Conservation (phyloP, 1,140 invertebrate genomes). For the Musca domestica region DNA sequence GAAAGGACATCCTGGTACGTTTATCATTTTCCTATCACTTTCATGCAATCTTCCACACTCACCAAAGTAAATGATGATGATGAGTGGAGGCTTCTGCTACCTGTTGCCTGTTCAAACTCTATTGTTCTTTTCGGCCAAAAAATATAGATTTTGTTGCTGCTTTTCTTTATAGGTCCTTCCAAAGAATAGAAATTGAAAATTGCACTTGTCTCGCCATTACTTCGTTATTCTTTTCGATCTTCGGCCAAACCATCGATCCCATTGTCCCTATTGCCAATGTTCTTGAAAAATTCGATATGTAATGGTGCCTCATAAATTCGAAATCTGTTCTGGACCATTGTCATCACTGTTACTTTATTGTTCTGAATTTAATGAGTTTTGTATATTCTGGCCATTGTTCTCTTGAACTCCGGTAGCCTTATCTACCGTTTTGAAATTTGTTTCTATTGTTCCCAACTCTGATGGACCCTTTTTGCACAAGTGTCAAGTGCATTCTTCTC, state of each 20-base stretch:
- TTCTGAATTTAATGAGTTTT: conserved; percentile 17
- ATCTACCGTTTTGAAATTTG: conserved; percentile 8
- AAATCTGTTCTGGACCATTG: conserved; percentile 9
- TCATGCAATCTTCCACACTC: not conserved
- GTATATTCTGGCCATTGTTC: not conserved
- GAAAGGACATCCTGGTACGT: not conserved
- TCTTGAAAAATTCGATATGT: not conserved
- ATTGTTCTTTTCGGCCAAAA: not conserved
- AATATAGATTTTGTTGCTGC: not conserved
- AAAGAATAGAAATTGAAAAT: conserved; percentile 11
- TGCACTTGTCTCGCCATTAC: conserved; percentile 5
- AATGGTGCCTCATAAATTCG: conserved; percentile 13
- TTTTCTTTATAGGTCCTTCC: not conserved
- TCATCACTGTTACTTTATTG: not conserved
- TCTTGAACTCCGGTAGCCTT: not conserved
- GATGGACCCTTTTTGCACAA: not conserved
- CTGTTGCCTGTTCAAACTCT: not conserved
- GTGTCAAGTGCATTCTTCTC: not conserved
- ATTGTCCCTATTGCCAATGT: not conserved
- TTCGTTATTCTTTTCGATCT: not conserved
- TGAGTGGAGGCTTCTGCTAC: not conserved
- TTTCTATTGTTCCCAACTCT: not conserved
- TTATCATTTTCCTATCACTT: conserved; percentile 1
- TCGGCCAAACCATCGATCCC: not conserved
- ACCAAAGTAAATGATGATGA: too few relatives aligned